Base-by-base conservation (phyloP, 2,888 invertebrate genomes). In the Leptogaster cylindrica region DNA sequence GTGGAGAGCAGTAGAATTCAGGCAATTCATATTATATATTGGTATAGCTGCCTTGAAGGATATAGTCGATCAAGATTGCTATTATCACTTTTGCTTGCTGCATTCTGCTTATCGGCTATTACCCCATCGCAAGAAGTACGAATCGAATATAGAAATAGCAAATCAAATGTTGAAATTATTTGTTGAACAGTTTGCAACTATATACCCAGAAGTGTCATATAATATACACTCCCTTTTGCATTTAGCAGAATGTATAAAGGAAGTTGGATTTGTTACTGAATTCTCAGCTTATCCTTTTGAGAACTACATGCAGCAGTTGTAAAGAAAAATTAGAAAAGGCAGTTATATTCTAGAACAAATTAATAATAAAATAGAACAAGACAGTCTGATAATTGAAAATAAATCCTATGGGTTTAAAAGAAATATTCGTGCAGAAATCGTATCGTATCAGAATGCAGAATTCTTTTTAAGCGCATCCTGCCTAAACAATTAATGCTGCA, bases 191-290 rank as follows among this genome's bases (percentile, higher is more conserved):
- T 69, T 70, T 39, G 27, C 67, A n/a, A 18, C 44, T 10, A 31
- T 70, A 20, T 71, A 69, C 69, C 67, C 70, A 3, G 52, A 41
- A 14, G 36, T 70, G 6, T 67, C 68, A 6, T 71, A 70, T 14
- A 70, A 72, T 31, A 68, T 70, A 2, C 69, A 71, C 28, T 50
- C 66, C 41, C 31, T 71, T 46, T 50, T 72, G 25, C 70, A 71
- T 25, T 33, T 72, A 63, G 51, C 58, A 25, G 64, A 27, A 12
- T 64, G 68, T 39, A 67, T 68, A 58, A 58, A 50, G 10, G 55
- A 70, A 14, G 33, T 67, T 7, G 68, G 70, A 2, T 51, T 64
- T 51, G 7, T 72, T 16, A 68, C 65, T 4, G 66, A 16, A n/a
- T 71, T 70, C 16, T 66, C 69, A 0, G 65, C 71, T 67, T 64